These are phyloP conservation scores for Junco hyemalis DNA, from an alignment of 2,113 vertebrate genomes.

Conservation along the genomic window DNA sequence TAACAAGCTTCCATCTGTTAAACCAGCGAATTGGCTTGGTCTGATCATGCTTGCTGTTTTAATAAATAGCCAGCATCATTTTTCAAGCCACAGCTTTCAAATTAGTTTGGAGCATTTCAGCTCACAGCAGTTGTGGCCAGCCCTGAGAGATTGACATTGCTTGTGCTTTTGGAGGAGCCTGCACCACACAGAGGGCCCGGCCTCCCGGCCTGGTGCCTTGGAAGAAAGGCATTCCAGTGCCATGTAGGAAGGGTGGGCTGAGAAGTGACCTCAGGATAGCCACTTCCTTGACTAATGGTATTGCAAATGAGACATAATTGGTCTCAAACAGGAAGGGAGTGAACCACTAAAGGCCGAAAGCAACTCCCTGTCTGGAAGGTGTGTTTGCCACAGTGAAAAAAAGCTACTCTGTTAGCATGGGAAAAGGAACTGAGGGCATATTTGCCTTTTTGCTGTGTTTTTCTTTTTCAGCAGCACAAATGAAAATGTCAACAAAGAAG, in stretches of 20 bases:
- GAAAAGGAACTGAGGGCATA: slow-evolving; percentile 44
- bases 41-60: slow-evolving; percentile 52
- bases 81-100: slow-evolving; percentile 60
- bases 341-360: slow-evolving; percentile 44
- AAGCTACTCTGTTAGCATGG: slow-evolving; percentile 32
- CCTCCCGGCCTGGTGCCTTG: neutral
- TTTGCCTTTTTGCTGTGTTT: neutral
- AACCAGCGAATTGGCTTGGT: slow-evolving; percentile 47
- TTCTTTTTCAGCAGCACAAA: neutral
- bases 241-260: slow-evolving; percentile 36
- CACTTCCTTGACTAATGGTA: slow-evolving; percentile 46
- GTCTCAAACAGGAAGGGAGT: slow-evolving; percentile 65
- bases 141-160: neutral
- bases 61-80: slow-evolving; percentile 56
- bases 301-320: slow-evolving; percentile 57
- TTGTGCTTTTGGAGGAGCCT: neutral
- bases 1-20: slow-evolving; percentile 68
- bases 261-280: slow-evolving; percentile 45
- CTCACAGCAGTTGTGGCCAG: neutral
- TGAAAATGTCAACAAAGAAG: slow-evolving; percentile 8
- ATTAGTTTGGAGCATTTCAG: slow-evolving; percentile 12
- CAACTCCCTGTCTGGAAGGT: slow-evolving; percentile 62
- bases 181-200: neutral
- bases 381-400: slow-evolving; percentile 23
- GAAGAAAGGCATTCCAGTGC: slow-evolving; percentile 29